Conservation (phyloP, 2,888 invertebrate genomes). For the Carcina quercana region DNA sequence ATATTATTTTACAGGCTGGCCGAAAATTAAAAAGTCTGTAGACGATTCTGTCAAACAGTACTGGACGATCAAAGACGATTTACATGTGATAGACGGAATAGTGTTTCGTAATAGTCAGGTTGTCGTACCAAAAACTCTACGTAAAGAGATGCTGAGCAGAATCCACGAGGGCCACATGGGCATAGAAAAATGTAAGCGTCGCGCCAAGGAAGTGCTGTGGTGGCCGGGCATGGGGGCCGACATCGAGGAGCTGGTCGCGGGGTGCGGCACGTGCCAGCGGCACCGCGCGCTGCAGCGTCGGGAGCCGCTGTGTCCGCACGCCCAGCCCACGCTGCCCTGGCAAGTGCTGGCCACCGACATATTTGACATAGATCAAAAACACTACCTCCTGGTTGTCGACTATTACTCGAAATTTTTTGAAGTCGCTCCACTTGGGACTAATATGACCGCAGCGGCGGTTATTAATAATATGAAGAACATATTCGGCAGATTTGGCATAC, state of each 20-base stretch:
- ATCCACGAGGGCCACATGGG: slow-evolving; percentile 13
- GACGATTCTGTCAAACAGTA: slow-evolving; percentile 2
- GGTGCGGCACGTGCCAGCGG: slow-evolving; percentile 13
- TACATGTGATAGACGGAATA: slow-evolving; percentile 3
- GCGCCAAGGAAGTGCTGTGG: slow-evolving; percentile 15
- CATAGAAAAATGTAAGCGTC: slow-evolving; percentile 11
- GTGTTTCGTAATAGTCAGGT: slow-evolving; percentile 1
- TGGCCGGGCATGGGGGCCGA: slow-evolving; percentile 17
- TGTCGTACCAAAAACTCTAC: background rate
- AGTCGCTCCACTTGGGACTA: slow-evolving; percentile 1
- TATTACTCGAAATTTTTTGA: slow-evolving; percentile 7
- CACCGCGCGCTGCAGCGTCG: slow-evolving; percentile 14
- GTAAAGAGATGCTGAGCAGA: slow-evolving; percentile 5
- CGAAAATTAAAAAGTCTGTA: slow-evolving; percentile 1
- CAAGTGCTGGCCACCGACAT: slow-evolving; percentile 4
- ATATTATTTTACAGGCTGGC: slow-evolving; percentile 5
- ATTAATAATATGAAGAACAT: slow-evolving; percentile 5
- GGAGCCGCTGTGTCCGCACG: slow-evolving; percentile 14
- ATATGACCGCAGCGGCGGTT: slow-evolving; percentile 3
- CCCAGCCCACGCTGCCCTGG: slow-evolving; percentile 7
- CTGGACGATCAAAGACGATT: slow-evolving; percentile 1
- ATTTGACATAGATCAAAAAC: slow-evolving; percentile 1
- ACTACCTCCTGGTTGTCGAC: slow-evolving; percentile 4
- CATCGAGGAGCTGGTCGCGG: slow-evolving; percentile 10
- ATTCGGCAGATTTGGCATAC: slow-evolving; percentile 6